These are phyloP conservation scores for Bungarus multicinctus DNA, from an alignment of 2,113 vertebrate species.

Conservation along the genomic window DNA sequence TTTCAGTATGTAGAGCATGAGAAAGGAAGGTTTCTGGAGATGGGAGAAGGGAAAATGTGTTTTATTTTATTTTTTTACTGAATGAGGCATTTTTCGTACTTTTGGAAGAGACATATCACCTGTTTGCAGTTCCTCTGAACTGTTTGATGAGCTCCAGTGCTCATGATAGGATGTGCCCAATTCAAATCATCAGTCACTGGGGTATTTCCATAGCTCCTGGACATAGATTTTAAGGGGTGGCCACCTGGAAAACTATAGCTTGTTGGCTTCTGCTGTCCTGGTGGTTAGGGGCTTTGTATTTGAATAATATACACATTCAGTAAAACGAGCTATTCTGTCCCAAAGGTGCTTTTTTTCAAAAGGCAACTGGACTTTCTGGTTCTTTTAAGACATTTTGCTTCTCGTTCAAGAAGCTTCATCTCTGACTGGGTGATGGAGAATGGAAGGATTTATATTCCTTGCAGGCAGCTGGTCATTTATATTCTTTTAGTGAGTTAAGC, in stretches of 20 bases:
- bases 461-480: no score
- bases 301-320: neutral
- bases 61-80: neutral
- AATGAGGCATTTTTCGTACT: neutral
- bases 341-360: no score
- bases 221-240: neutral
- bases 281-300: neutral
- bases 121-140: neutral
- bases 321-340: neutral
- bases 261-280: neutral
- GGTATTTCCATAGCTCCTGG: neutral
- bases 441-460: no score
- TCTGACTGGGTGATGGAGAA: no score
- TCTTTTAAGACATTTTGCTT: no score
- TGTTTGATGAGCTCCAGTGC: neutral
- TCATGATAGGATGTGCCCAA: neutral
- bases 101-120: neutral
- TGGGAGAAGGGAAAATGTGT: neutral
- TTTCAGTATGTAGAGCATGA: neutral
- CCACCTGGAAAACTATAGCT: neutral
- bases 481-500: no score
- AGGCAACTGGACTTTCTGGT: no score
- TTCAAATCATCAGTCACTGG: neutral
- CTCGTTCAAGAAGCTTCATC: no score
- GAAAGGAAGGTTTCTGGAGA: neutral